Conservation (phyloP, 2,888 invertebrate species). For the Melinaea marsaeus region DNA sequence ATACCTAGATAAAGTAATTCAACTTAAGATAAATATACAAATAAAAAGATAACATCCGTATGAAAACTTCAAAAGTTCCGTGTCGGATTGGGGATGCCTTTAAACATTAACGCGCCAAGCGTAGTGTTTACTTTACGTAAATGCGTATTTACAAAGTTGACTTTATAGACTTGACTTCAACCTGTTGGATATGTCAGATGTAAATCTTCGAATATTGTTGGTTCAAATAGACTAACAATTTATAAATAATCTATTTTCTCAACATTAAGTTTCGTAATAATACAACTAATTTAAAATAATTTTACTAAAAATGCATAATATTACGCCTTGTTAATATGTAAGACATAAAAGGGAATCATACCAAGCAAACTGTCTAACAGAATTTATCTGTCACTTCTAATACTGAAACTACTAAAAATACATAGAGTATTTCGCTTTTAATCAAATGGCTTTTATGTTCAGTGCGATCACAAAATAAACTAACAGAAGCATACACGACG, state of each 20-base stretch:
- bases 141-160: constrained; percentile 58
- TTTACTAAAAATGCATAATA: too few relatives aligned
- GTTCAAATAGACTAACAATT: too few relatives aligned
- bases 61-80: constrained; percentile 34
- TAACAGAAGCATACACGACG: too few relatives aligned
- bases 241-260: too few relatives aligned
- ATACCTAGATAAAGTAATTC: neutral
- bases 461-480: constrained; percentile 46
- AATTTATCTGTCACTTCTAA: constrained; percentile 5
- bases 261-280: too few relatives aligned
- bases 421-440: constrained; percentile 18
- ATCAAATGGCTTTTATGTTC: constrained; percentile 36
- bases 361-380: neutral
- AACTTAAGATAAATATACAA: constrained; percentile 13
- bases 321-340: neutral
- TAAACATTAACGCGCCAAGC: constrained; percentile 60
- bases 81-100: constrained; percentile 43
- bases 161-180: constrained; percentile 55
- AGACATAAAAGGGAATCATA: neutral
- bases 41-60: constrained; percentile 27
- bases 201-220: neutral
- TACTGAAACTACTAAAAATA: constrained; percentile 5
- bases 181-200: constrained; percentile 43
- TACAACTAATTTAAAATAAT: too few relatives aligned
- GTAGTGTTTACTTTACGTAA: constrained; percentile 58